phyloP scores from a whole-genome alignment of 2,888 invertebrate genomes.

The Drosophila gaucha region DNA sequence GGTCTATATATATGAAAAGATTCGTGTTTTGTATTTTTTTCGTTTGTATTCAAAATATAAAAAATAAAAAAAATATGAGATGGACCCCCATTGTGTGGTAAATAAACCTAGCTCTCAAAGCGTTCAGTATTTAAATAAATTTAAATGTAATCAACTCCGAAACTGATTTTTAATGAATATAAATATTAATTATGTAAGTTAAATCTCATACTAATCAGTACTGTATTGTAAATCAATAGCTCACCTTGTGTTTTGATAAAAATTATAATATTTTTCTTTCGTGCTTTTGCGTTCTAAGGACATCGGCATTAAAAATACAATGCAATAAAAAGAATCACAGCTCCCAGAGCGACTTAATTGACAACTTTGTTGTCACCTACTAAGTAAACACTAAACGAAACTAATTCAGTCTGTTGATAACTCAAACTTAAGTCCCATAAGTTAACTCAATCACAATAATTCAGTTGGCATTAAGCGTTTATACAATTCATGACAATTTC shows the following conservation, averaged over 20 bases:
- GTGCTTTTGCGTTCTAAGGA: background rate
- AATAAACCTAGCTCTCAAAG: too few relatives aligned
- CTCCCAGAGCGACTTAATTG: background rate
- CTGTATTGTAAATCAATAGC: background rate
- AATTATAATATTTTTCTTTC: background rate
- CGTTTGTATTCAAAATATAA: too few relatives aligned
- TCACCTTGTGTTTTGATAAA: constrained; percentile 25
- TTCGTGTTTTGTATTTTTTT: too few relatives aligned
- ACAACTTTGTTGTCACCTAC: constrained; percentile 31
- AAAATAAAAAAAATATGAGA: too few relatives aligned
- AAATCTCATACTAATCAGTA: too few relatives aligned
- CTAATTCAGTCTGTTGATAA: constrained; percentile 32
- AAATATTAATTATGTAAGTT: too few relatives aligned
- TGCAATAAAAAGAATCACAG: constrained; percentile 41
- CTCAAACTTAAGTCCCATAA: constrained; percentile 40
- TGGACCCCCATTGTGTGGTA: too few relatives aligned
- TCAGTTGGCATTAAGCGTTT: constrained; percentile 41
- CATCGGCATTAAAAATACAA: constrained; percentile 15
- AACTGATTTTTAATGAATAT: too few relatives aligned
- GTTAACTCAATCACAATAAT: constrained; percentile 73
- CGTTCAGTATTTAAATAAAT: too few relatives aligned
- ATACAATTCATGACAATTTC: constrained; percentile 6
- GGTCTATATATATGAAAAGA: too few relatives aligned
- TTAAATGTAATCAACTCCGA: too few relatives aligned
- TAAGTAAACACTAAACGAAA: constrained; percentile 28